A percentile compares a stretch with the other conserved stretches of the same genome.
Conservation (phyloP, 2,113 vertebrate species). For the Lethenteron reissneri region DNA sequence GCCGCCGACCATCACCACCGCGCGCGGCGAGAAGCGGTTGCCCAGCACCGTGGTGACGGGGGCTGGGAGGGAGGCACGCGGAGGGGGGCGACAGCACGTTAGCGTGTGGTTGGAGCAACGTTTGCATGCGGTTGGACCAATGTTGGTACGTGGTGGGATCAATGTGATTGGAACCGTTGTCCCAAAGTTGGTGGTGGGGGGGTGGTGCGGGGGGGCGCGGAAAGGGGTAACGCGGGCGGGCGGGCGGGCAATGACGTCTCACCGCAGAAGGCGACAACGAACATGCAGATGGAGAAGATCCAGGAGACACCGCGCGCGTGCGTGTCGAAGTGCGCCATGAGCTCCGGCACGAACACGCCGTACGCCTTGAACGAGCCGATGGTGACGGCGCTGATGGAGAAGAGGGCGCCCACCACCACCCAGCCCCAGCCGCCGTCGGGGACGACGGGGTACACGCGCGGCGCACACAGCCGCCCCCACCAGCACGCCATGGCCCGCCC, state of each 20-base stretch:
- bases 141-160: too few species aligned
- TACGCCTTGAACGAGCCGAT: constrained; percentile 80
- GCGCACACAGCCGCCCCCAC: too few species aligned
- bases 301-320: constrained; percentile 74
- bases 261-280: constrained; percentile 20
- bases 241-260: too few species aligned
- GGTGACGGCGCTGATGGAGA: constrained; percentile 60
- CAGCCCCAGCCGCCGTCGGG: constrained; percentile 95
- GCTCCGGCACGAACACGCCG: constrained; percentile 78
- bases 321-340: constrained; percentile 56
- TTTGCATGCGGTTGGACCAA: too few species aligned
- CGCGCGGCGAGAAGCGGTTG: constrained; percentile 52
- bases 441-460: background rate
- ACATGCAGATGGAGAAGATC: constrained; percentile 82
- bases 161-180: too few species aligned
- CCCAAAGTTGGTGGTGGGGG: too few species aligned
- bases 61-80: constrained; percentile 20
- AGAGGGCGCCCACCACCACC: constrained; percentile 55
- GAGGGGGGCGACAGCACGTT: too few species aligned
- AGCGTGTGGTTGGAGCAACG: too few species aligned
- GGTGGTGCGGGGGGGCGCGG: too few species aligned
- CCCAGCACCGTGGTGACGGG: constrained; percentile 58
- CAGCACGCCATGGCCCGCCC: too few species aligned
- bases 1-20: constrained; percentile 63
- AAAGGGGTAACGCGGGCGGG: too few species aligned